Evolutionary conservation across 1,140 invertebrate genomes (phyloP).

Genomic region (Parapsyche elsis): DNA sequence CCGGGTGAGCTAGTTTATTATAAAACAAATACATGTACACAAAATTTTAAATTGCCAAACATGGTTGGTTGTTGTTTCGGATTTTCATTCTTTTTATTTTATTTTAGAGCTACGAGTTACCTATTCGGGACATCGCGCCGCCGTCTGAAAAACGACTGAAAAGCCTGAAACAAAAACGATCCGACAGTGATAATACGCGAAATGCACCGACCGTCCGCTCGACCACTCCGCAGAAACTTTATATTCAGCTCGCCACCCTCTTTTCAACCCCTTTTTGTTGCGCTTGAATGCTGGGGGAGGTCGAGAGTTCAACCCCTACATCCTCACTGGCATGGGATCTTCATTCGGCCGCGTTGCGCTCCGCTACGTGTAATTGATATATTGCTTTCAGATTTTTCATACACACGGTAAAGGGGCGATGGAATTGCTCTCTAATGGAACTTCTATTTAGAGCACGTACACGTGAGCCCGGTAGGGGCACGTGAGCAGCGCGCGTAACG

Average conservation of each 20-base stretch:
- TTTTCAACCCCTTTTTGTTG: constrained; percentile 2
- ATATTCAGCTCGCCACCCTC: background rate
- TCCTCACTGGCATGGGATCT: background rate
- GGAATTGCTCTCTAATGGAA: background rate
- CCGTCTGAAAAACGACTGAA: background rate
- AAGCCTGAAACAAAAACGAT: background rate
- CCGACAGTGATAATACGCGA: background rate
- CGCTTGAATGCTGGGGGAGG: background rate
- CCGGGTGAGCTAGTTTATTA: too few relatives aligned
- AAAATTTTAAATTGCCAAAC: too few relatives aligned
- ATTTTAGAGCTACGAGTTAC: too few relatives aligned
- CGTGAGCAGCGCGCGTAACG: too few relatives aligned
- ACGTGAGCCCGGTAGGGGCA: too few relatives aligned
- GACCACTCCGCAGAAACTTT: background rate
- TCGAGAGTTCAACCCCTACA: background rate
- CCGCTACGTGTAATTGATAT: constrained; percentile 10
- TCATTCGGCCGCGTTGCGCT: background rate
- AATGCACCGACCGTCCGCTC: background rate
- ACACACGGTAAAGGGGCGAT: background rate
- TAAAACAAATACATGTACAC: too few relatives aligned
- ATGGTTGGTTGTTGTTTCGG: too few relatives aligned
- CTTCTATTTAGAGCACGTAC: too few relatives aligned
- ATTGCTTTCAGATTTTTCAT: constrained; percentile 17
- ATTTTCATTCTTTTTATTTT: too few relatives aligned
- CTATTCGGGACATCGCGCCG: too few relatives aligned